phyloP scores from a whole-genome alignment of 2,888 invertebrate genomes.

The Drosophila helvetica region DNA sequence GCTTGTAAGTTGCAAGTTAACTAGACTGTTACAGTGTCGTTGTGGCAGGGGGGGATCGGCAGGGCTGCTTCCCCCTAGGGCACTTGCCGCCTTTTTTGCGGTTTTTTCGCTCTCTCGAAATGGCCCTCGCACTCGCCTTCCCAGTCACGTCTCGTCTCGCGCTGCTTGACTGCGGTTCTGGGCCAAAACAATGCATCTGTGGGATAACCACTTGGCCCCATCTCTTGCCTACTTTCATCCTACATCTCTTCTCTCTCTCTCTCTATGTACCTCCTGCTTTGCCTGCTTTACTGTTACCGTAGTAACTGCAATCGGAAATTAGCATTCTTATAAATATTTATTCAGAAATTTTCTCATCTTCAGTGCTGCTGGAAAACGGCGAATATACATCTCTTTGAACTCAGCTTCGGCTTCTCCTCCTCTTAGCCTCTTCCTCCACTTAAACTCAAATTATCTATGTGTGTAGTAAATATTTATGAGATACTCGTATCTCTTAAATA shows the following conservation, averaged over 20 bases:
- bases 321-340: slow-evolving; percentile 74
- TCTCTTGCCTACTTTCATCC: background rate
- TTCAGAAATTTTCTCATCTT: slow-evolving; percentile 39
- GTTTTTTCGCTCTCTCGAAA: slow-evolving; percentile 28
- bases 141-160: slow-evolving; percentile 17
- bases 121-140: background rate
- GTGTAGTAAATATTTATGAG: slow-evolving; percentile 73
- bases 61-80: slow-evolving; percentile 43
- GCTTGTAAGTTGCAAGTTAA: slow-evolving; percentile 72
- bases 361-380: slow-evolving; percentile 18
- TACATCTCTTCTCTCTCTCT: background rate
- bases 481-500: slow-evolving; percentile 35
- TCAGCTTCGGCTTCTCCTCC: background rate
- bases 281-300: slow-evolving; percentile 56
- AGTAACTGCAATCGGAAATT: slow-evolving; percentile 53
- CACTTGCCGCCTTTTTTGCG: slow-evolving; percentile 56
- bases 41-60: slow-evolving; percentile 13
- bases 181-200: slow-evolving; percentile 74
- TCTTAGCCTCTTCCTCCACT: background rate
- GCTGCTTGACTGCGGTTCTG: slow-evolving; percentile 76
- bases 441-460: slow-evolving; percentile 34
- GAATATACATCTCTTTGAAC: slow-evolving; percentile 44
- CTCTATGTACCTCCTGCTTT: slow-evolving; percentile 29
- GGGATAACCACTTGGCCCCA: slow-evolving; percentile 26
- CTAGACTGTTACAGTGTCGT: slow-evolving; percentile 75